A percentile compares a stretch with the other conserved stretches of the same genome.
phyloP scores from a whole-genome alignment of 2,113 vertebrate genomes.

The Aepyceros melampus region DNA sequence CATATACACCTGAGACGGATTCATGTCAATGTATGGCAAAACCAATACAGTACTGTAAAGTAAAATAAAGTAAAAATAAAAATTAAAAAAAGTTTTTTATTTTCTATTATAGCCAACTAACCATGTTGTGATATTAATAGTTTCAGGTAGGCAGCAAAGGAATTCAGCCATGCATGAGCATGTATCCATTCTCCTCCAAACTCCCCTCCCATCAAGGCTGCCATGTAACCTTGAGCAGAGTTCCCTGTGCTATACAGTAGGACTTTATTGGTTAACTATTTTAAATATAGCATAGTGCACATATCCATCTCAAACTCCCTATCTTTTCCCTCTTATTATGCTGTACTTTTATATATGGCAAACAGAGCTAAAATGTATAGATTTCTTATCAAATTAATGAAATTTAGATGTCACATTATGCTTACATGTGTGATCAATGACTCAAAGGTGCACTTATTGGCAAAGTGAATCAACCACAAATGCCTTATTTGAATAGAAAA shows the following conservation, averaged over 20 bases:
- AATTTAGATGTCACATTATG: not conserved
- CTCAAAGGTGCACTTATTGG: not conserved
- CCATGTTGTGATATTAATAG: not conserved
- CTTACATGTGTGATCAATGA: conserved; percentile 10
- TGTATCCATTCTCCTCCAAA: not conserved
- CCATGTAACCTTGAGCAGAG: not conserved
- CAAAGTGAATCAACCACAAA: not conserved
- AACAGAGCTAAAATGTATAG: not conserved
- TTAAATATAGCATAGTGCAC: not conserved
- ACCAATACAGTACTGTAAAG: no score
- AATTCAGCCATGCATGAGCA: not conserved
- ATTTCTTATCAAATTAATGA: conserved; percentile 27
- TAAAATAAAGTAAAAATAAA: no score
- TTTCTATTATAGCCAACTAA: not conserved
- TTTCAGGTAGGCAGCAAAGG: not conserved
- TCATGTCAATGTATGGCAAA: no score
- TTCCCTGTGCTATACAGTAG: not conserved
- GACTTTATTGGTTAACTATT: not conserved
- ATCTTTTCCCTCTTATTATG: not conserved
- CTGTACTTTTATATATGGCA: not conserved
- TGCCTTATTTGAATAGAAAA: not conserved
- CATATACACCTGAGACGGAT: no score
- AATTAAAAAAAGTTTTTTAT: no score
- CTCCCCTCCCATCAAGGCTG: not conserved
- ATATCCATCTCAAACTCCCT: not conserved